Evolutionary conservation across 2,113 vertebrate genomes (phyloP).

Genomic region (Clinocottus analis): DNA sequence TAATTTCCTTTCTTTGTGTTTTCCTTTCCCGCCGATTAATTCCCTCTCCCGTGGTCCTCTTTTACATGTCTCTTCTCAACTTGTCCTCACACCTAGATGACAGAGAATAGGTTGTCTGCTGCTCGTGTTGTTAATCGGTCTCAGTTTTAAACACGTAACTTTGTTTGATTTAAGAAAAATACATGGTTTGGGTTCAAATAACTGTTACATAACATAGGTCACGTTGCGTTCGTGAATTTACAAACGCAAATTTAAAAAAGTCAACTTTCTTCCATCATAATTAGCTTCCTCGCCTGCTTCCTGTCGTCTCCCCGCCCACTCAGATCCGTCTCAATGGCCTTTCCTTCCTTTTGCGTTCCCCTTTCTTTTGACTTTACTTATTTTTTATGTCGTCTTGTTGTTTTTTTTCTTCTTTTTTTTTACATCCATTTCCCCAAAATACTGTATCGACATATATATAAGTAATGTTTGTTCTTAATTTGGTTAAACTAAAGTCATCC

Average conservation of each 20-base stretch:
- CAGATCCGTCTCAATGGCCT: not conserved
- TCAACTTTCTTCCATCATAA: too few species aligned
- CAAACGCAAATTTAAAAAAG: not conserved
- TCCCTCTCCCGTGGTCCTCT: constrained; percentile 23
- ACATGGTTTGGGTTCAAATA: not conserved
- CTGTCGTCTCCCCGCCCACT: not conserved
- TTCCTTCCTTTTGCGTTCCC: not conserved
- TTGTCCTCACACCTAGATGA: not conserved
- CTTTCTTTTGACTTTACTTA: not conserved
- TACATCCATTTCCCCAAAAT: not conserved
- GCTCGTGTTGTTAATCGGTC: not conserved
- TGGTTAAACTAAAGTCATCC: not conserved
- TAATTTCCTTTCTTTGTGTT: constrained; percentile 31
- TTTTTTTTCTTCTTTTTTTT: too few species aligned
- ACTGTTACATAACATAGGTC: not conserved
- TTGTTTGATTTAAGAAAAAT: not conserved
- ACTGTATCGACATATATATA: not conserved
- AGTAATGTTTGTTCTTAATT: not conserved
- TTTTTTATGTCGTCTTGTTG: not conserved
- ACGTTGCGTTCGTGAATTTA: not conserved
- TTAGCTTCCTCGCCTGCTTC: not conserved
- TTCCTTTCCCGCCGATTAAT: constrained; percentile 21
- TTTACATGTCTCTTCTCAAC: not conserved
- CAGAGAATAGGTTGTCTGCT: not conserved
- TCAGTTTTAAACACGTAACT: not conserved